Evolutionary conservation across 2,888 invertebrate species (phyloP).

Genomic region (Candidula unifasciata): DNA sequence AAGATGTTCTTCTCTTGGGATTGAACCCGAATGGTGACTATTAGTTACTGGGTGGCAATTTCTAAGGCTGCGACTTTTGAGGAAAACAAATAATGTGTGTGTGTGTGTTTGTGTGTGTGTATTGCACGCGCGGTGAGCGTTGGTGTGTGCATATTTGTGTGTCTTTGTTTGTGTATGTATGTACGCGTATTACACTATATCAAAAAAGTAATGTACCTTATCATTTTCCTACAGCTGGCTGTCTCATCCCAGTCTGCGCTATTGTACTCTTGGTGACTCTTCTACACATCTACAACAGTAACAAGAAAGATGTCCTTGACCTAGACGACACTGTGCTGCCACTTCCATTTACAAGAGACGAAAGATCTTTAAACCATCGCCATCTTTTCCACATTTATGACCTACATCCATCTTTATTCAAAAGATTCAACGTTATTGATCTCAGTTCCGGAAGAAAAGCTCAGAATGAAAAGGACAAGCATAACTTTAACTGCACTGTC

Average conservation of each 20-base stretch:
- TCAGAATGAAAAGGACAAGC: not conserved
- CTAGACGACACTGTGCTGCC: not conserved
- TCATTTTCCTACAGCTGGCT: slow-evolving; percentile 1
- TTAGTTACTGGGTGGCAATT: too few relatives aligned
- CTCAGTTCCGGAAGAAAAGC: not conserved
- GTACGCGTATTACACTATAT: not conserved
- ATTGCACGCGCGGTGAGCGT: too few relatives aligned
- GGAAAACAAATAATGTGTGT: too few relatives aligned
- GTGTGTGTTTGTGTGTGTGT: not conserved
- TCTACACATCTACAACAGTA: slow-evolving; percentile 27
- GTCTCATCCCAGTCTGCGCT: not conserved
- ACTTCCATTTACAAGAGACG: not conserved
- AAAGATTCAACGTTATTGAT: slow-evolving; percentile 34
- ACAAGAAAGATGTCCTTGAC: slow-evolving; percentile 2
- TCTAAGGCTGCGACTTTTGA: not conserved
- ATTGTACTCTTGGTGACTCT: slow-evolving; percentile 20
- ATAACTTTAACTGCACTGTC: slow-evolving; percentile 57
- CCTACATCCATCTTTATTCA: slow-evolving; percentile 15
- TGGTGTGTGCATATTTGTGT: not conserved
- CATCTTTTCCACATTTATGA: slow-evolving; percentile 51
- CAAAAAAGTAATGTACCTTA: not conserved
- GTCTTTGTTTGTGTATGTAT: slow-evolving; percentile 16
- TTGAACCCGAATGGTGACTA: too few relatives aligned
- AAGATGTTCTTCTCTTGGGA: too few relatives aligned
- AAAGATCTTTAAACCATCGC: slow-evolving; percentile 39